Evolutionary conservation across 2,113 vertebrate species (phyloP).

Genomic region (Edolisoma coerulescens): DNA sequence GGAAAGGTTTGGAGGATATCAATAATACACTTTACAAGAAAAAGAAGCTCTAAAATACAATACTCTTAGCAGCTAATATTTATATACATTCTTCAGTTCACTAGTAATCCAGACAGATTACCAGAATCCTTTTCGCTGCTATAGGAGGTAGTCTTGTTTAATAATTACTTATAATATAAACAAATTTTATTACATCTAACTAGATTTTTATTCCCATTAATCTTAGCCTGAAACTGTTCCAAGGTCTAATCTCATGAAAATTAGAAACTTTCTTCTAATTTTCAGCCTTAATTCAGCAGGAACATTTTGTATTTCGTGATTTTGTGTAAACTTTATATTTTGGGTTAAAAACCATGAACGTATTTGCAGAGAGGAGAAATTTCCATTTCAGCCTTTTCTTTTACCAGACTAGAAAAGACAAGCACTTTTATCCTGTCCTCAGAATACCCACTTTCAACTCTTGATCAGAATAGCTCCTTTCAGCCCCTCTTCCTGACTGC

Average conservation of each 20-base stretch:
- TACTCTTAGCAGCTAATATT: neutral
- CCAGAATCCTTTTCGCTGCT: neutral
- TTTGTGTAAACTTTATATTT: neutral
- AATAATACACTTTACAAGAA: neutral
- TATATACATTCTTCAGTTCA: neutral
- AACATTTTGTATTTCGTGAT: neutral
- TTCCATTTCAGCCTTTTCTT: neutral
- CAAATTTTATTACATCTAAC: neutral
- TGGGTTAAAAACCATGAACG: neutral
- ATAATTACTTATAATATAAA: neutral
- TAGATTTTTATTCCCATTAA: neutral
- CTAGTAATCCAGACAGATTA: neutral
- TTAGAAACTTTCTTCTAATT: neutral
- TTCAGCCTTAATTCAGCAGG: neutral
- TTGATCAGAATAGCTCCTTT: neutral
- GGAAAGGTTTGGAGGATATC: neutral
- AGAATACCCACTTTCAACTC: neutral
- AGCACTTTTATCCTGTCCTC: neutral
- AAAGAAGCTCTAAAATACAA: neutral
- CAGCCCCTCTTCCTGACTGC: neutral
- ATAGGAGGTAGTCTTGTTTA: neutral
- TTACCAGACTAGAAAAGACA: neutral
- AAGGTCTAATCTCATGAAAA: neutral
- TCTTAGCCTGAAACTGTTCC: neutral
- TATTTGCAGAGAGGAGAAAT: neutral